Evolutionary conservation across 2,113 vertebrate species (phyloP).

Genomic region (Mormyrus lacerda): DNA sequence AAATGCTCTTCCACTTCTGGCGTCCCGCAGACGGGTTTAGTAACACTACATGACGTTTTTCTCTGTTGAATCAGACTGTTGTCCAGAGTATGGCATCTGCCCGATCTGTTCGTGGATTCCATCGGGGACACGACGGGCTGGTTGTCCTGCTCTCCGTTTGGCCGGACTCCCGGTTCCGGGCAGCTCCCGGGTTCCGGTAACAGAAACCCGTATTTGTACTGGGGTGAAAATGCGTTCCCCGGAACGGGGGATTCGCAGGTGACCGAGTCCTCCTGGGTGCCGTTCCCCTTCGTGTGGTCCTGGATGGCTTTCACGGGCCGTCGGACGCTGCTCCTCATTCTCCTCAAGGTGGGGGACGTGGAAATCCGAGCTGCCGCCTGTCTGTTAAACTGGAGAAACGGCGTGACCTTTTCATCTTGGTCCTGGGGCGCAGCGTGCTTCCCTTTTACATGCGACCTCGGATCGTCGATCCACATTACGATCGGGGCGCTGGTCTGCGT

Average conservation of each 20-base stretch:
- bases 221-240: slow-evolving; percentile 35
- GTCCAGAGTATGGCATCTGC: slow-evolving; percentile 55
- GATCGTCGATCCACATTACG: slow-evolving; percentile 58
- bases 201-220: slow-evolving; percentile 45
- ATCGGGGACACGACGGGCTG: slow-evolving; percentile 24
- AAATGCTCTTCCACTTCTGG: slow-evolving; percentile 36
- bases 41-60: slow-evolving; percentile 32
- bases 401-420: slow-evolving; percentile 24
- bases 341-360: slow-evolving; percentile 75
- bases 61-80: slow-evolving; percentile 35
- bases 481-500: slow-evolving; percentile 57
- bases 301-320: slow-evolving; percentile 35
- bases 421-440: slow-evolving; percentile 47
- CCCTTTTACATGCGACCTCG: slow-evolving; percentile 47
- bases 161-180: slow-evolving; percentile 23
- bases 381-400: slow-evolving; percentile 68
- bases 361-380: slow-evolving; percentile 74
- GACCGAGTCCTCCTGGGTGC: slow-evolving; percentile 45
- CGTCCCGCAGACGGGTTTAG: slow-evolving; percentile 27
- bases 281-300: slow-evolving; percentile 34
- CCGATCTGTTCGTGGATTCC: slow-evolving; percentile 39
- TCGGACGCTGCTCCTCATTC: slow-evolving; percentile 61
- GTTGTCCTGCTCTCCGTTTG: slow-evolving; percentile 25
- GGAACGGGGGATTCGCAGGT: not conserved
- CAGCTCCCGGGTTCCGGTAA: slow-evolving; percentile 39